These are phyloP conservation scores for Cheilosia soror DNA, from an alignment of 2,888 invertebrate species.

Conservation along the genomic window DNA sequence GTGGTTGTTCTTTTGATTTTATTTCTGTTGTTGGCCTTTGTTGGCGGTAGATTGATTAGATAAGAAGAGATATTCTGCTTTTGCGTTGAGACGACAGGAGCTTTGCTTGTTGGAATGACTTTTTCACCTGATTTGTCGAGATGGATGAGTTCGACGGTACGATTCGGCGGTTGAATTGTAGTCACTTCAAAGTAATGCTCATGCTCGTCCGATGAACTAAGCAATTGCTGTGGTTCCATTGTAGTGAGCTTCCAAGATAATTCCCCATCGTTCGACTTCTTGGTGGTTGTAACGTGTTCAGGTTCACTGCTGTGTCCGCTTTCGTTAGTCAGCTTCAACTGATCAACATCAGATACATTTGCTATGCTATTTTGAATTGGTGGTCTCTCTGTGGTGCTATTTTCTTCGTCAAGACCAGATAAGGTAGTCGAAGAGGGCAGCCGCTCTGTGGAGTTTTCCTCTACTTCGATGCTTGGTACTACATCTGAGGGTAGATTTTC, in stretches of 20 bases:
- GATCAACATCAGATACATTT: background rate
- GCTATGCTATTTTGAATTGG: background rate
- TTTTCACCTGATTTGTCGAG: background rate
- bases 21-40: conserved; percentile 1
- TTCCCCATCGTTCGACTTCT: background rate
- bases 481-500: background rate
- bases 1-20: conserved; percentile 28
- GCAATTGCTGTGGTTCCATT: conserved; percentile 35
- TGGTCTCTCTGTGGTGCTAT: background rate
- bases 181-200: conserved; percentile 37
- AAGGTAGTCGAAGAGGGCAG: too few species aligned
- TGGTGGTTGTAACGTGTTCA: background rate
- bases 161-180: conserved; percentile 23
- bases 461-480: background rate
- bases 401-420: background rate
- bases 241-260: conserved; percentile 26
- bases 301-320: background rate
- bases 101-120: background rate
- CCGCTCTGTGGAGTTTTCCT: background rate
- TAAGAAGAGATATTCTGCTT: background rate
- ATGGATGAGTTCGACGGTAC: background rate
- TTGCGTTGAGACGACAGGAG: conserved; percentile 9
- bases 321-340: background rate
- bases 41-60: conserved; percentile 5
- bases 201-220: conserved; percentile 7